Percentiles rank a stretch among this genome's conserved stretches.
Evolutionary conservation across 2,113 vertebrate species (phyloP).

Genomic region (Accipiter cooperii): DNA sequence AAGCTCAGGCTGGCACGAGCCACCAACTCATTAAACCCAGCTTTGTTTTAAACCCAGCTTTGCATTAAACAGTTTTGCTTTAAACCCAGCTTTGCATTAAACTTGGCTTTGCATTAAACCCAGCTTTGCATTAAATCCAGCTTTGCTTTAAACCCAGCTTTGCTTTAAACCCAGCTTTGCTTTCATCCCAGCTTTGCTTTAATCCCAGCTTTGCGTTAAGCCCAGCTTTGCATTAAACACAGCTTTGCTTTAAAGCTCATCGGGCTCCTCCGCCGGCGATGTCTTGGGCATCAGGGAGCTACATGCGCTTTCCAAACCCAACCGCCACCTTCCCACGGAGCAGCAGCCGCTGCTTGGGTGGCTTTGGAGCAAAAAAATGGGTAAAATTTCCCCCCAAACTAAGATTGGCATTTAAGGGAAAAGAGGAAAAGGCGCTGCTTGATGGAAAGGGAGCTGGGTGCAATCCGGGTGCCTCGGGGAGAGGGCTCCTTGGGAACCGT

Average conservation of each 20-base stretch:
- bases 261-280: accelerated
- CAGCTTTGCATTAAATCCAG: background rate
- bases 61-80: background rate
- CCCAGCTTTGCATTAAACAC: background rate
- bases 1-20: background rate
- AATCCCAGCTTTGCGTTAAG: background rate
- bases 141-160: background rate
- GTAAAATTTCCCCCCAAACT: accelerated
- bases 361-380: accelerated
- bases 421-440: background rate
- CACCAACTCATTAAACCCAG: background rate
- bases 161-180: background rate
- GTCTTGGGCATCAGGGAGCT: accelerated
- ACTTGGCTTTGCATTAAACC: background rate
- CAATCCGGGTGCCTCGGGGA: accelerated
- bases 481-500: background rate
- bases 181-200: background rate
- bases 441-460: background rate
- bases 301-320: background rate
- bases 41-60: background rate
- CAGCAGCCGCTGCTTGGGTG: background rate
- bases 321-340: background rate
- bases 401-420: accelerated
- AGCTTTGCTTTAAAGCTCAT: background rate
- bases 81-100: background rate